Percentiles rank a stretch among this genome's conserved stretches.
phyloP scores from a whole-genome alignment of 2,797 vertebrate genomes.

The Lerista edwardsae region DNA sequence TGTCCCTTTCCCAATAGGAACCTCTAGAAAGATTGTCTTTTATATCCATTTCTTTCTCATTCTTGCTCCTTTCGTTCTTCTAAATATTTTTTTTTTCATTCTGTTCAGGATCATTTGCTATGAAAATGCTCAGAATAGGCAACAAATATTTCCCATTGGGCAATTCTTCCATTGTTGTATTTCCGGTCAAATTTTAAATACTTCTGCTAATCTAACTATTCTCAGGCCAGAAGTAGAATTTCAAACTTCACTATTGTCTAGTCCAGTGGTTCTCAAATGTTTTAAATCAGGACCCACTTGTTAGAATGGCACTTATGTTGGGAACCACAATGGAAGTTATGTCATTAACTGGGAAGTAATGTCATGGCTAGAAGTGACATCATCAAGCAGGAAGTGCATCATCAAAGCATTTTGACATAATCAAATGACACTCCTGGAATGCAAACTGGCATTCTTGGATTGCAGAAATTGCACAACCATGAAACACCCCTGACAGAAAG shows the following conservation, averaged over 20 bases:
- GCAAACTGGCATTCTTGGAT: too few relatives aligned
- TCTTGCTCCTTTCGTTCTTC: not conserved
- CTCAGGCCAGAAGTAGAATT: not conserved
- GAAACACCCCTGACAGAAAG: too few relatives aligned
- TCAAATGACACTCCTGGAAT: too few relatives aligned
- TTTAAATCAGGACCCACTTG: too few relatives aligned
- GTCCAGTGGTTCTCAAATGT: too few relatives aligned
- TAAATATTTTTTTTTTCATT: not conserved
- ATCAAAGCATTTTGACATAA: too few relatives aligned
- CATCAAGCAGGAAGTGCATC: too few relatives aligned
- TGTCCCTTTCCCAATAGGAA: not conserved
- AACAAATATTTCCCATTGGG: not conserved
- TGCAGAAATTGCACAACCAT: too few relatives aligned
- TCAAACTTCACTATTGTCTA: not conserved
- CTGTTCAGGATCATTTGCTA: not conserved
- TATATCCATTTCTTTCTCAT: not conserved
- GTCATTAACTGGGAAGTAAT: too few relatives aligned
- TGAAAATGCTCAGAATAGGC: not conserved
- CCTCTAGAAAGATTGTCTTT: not conserved
- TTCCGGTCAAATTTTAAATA: not conserved
- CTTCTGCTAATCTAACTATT: slow-evolving; percentile 2
- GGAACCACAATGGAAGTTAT: too few relatives aligned
- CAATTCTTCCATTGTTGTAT: not conserved
- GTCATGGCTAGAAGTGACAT: too few relatives aligned
- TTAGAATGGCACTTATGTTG: too few relatives aligned